phyloP scores from a whole-genome alignment of 2,797 vertebrate genomes.

The Alca torda region DNA sequence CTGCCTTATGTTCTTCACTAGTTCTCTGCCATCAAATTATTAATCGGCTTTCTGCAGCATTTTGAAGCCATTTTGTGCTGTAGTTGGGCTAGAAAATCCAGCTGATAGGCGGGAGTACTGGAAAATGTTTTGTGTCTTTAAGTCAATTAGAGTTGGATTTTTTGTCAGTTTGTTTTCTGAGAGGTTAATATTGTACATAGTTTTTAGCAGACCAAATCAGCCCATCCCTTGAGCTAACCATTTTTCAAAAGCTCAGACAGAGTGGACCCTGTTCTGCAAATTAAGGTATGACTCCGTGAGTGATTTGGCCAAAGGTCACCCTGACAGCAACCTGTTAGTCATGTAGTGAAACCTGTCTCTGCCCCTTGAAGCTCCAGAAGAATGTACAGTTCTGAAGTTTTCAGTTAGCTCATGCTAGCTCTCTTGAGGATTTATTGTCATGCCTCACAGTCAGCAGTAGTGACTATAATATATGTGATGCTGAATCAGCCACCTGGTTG shows the following conservation, averaged over 20 bases:
- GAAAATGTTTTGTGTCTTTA: background rate
- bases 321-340: background rate
- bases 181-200: background rate
- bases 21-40: background rate
- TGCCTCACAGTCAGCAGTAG: background rate
- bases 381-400: background rate
- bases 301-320: background rate
- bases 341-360: background rate
- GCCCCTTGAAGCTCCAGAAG: background rate
- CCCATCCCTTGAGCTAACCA: background rate
- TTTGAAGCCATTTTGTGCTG: background rate
- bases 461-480: conserved; percentile 29
- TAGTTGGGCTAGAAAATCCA: background rate
- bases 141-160: background rate
- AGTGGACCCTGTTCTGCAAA: background rate
- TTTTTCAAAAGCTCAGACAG: background rate
- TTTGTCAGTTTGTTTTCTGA: background rate
- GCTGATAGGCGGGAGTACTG: background rate
- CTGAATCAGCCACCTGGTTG: conserved; percentile 41
- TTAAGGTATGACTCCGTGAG: background rate
- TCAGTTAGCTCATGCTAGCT: background rate
- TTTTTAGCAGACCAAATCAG: background rate
- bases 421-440: conserved; percentile 25
- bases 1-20: background rate
- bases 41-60: background rate